Evolutionary conservation across 2,888 invertebrate genomes (phyloP).

Genomic region (Trissolcus japonicus): DNA sequence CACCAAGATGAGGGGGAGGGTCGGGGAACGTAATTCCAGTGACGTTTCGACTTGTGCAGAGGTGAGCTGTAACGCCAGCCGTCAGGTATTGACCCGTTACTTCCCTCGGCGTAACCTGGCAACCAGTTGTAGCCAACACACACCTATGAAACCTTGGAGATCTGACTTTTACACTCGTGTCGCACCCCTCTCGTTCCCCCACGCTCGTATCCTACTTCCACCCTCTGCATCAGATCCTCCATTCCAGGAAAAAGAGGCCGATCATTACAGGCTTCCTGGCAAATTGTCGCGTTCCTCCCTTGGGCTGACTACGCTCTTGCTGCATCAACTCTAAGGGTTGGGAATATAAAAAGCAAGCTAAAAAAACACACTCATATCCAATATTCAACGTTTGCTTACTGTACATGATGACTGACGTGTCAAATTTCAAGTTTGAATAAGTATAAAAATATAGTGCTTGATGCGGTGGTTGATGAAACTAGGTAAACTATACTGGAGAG

Average conservation of each 20-base stretch:
- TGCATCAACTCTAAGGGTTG: conserved; percentile 22
- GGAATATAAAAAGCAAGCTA: no score
- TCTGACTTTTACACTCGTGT: conserved; percentile 70
- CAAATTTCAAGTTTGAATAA: no score
- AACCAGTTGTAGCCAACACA: conserved; percentile 75
- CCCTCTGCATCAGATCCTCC: conserved; percentile 64
- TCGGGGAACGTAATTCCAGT: conserved; percentile 62
- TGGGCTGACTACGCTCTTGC: conserved; percentile 16
- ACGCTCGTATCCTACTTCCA: conserved; percentile 51
- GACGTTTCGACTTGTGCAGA: conserved; percentile 70
- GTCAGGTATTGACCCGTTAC: conserved; percentile 76
- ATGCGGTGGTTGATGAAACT: no score
- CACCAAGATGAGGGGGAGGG: conserved; percentile 40
- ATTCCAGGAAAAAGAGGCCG: conserved; percentile 64
- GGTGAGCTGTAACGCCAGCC: conserved; percentile 63
- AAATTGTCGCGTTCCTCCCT: conserved; percentile 53
- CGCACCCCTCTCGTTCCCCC: conserved; percentile 18
- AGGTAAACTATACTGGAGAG: no score
- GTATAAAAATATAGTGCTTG: no score
- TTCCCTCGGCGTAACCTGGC: conserved; percentile 73
- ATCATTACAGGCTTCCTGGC: conserved; percentile 66
- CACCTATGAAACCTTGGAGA: conserved; percentile 76
- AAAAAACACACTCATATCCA: no score
- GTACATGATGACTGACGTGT: conserved; percentile 2
- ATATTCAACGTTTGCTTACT: conserved; percentile 10